phyloP scores from a whole-genome alignment of 1,140 invertebrate species.

The Drosophila sproati region DNA sequence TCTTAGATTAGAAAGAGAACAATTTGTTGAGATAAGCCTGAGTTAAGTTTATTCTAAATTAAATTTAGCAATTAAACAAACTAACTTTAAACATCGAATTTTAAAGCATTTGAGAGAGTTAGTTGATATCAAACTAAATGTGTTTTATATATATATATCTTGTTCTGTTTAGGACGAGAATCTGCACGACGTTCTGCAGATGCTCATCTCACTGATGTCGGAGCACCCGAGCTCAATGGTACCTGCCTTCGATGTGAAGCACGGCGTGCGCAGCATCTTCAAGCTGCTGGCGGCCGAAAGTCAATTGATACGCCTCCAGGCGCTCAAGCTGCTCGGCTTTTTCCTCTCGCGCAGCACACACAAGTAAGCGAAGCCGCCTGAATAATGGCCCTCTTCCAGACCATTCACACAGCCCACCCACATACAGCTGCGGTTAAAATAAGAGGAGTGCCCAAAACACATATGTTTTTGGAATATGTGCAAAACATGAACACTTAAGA shows the following conservation, averaged over 20 bases:
- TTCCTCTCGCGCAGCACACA: constrained; percentile 97
- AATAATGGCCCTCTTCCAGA: background rate
- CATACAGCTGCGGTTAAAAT: background rate
- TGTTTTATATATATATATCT: background rate
- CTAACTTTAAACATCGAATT: too few relatives aligned
- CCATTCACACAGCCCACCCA: background rate
- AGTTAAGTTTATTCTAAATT: too few relatives aligned
- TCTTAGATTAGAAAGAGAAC: too few relatives aligned
- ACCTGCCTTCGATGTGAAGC: constrained; percentile 98
- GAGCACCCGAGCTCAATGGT: constrained; percentile 99
- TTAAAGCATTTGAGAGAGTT: too few relatives aligned
- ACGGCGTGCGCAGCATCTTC: constrained; percentile 97
- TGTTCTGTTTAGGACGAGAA: constrained; percentile 95
- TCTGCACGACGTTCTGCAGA: constrained; percentile 98
- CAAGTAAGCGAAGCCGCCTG: constrained; percentile 88
- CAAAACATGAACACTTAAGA: too few relatives aligned
- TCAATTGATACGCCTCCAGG: constrained; percentile 97
- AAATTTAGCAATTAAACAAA: too few relatives aligned
- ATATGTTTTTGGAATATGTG: too few relatives aligned
- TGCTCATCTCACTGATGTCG: constrained; percentile 98
- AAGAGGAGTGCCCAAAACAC: too few relatives aligned
- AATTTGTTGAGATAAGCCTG: too few relatives aligned
- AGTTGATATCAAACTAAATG: too few relatives aligned
- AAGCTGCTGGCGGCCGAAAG: constrained; percentile 97
- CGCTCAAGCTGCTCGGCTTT: constrained; percentile 97